A percentile compares a stretch with the other conserved stretches of the same genome.
Evolutionary conservation across 2,888 invertebrate genomes (phyloP).

Genomic region (Erebia aethiops): DNA sequence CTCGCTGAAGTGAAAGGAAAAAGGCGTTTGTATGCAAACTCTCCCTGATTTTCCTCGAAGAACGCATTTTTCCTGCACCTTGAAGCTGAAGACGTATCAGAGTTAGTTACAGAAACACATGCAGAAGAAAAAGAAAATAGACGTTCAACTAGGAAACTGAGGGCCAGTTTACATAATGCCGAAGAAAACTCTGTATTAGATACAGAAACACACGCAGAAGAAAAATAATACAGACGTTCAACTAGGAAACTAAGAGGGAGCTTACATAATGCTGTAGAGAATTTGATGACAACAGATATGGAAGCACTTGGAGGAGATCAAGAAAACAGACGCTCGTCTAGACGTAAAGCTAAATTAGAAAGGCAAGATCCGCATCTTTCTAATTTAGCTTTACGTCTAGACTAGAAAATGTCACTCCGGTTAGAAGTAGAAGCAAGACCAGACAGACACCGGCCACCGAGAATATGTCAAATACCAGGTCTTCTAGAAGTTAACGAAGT

Average conservation of each 20-base stretch:
- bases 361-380: conserved; percentile 59
- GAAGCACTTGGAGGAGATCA: background rate
- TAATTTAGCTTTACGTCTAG: too few species aligned
- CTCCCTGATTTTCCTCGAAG: too few species aligned
- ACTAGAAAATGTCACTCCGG: conserved; percentile 50
- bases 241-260: conserved; percentile 37
- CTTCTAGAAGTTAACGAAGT: conserved; percentile 48
- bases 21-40: too few species aligned
- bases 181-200: conserved; percentile 8
- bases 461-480: conserved; percentile 19
- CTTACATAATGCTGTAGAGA: conserved; percentile 29
- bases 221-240: conserved; percentile 49
- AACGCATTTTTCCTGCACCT: too few species aligned
- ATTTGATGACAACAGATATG: background rate
- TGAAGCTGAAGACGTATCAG: conserved; percentile 30
- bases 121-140: background rate
- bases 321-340: conserved; percentile 43
- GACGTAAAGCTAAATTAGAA: conserved; percentile 43
- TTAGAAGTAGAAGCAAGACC: conserved; percentile 59
- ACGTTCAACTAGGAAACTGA: background rate
- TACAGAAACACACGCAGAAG: conserved; percentile 42
- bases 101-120: too few species aligned
- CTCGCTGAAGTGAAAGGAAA: conserved; percentile 55
- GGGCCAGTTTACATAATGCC: background rate
- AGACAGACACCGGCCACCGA: conserved; percentile 42